phyloP scores from a whole-genome alignment of 2,113 vertebrate species.

The Haemorhous mexicanus region DNA sequence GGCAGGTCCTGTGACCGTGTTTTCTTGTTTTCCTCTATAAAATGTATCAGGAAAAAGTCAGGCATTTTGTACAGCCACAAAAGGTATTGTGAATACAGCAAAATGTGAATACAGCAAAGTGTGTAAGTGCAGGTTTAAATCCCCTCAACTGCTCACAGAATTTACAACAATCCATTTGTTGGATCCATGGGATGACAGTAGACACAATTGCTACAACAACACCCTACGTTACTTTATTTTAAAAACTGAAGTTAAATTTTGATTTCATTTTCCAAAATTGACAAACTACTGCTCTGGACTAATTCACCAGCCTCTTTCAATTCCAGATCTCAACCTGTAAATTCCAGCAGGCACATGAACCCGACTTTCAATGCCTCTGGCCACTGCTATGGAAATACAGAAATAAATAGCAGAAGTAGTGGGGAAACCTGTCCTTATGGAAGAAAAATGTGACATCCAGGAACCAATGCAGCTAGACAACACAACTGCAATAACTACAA shows the following conservation, averaged over 20 bases:
- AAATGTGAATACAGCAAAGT: background rate
- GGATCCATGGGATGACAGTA: background rate
- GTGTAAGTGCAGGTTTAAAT: background rate
- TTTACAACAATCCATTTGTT: rapidly evolving
- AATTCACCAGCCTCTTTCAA: background rate
- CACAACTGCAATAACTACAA: conserved; percentile 24
- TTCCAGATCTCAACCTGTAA: background rate
- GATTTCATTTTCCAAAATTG: background rate
- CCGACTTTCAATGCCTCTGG: background rate
- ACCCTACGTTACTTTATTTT: background rate
- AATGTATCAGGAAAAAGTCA: background rate
- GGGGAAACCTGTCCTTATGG: conserved; percentile 11
- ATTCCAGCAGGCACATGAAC: background rate
- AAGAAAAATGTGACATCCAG: conserved; percentile 34
- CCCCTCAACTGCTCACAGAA: background rate
- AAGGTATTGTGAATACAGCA: background rate
- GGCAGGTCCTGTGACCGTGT: rapidly evolving
- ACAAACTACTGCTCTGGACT: rapidly evolving
- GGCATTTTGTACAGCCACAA: background rate
- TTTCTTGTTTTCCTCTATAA: background rate
- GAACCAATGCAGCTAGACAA: background rate
- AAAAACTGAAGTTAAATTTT: background rate
- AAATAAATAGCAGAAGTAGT: conserved; percentile 7
- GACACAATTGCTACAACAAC: background rate
- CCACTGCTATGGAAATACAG: background rate